Evolutionary conservation across 2,888 invertebrate genomes (phyloP).

Genomic region (Acronicta alni): DNA sequence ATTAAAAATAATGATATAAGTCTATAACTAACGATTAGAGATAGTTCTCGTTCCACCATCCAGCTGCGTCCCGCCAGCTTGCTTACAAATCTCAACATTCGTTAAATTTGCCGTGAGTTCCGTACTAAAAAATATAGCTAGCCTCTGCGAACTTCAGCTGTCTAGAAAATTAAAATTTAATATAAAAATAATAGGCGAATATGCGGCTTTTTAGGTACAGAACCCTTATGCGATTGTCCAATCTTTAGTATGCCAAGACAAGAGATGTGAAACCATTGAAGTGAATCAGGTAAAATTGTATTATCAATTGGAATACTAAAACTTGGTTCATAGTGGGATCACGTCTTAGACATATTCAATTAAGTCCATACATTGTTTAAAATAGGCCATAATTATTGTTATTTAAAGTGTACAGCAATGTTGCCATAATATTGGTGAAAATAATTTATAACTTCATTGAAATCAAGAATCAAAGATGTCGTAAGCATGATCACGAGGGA

Average conservation of each 20-base stretch:
- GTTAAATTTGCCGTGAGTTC: constrained; percentile 53
- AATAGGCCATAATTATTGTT: constrained; percentile 63
- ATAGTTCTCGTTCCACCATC: constrained; percentile 61
- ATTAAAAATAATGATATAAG: constrained; percentile 88
- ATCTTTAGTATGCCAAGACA: constrained; percentile 55
- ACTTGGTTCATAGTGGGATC: constrained; percentile 60
- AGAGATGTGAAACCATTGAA: constrained; percentile 36
- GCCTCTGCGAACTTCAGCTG: constrained; percentile 45
- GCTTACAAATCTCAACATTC: constrained; percentile 52
- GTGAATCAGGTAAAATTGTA: constrained; percentile 21
- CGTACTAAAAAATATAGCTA: constrained; percentile 50
- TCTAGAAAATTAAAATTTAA: constrained; percentile 31
- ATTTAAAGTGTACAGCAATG: constrained; percentile 60
- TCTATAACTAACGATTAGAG: constrained; percentile 80
- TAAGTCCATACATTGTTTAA: constrained; percentile 48
- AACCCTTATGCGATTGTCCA: constrained; percentile 52
- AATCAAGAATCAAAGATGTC: constrained; percentile 51
- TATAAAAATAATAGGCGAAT: constrained; percentile 46
- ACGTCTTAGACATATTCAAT: constrained; percentile 58
- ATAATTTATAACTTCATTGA: constrained; percentile 38
- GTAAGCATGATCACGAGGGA: constrained; percentile 69
- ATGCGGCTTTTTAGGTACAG: constrained; percentile 50
- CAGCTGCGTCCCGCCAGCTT: constrained; percentile 60
- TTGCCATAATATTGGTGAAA: constrained; percentile 59
- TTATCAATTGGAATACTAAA: constrained; percentile 55